phyloP scores from a whole-genome alignment of 1,140 invertebrate genomes.

The Yoshiicerus persimilis region DNA sequence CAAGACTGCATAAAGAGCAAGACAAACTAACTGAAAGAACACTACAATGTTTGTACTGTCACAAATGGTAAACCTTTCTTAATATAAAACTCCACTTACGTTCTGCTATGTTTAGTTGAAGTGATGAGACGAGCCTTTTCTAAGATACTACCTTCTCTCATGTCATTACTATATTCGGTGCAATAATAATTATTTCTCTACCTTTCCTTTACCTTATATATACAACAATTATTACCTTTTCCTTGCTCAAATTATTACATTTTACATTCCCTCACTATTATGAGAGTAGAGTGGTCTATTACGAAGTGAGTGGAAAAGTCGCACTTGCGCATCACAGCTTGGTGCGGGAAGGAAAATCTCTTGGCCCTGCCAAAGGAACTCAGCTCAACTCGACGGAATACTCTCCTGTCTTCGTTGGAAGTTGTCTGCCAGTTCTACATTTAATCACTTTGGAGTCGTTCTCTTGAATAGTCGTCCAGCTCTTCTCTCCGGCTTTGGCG shows the following conservation, averaged over 20 bases:
- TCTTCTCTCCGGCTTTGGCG: too few species aligned
- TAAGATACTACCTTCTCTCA: background rate
- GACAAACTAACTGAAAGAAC: background rate
- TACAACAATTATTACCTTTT: background rate
- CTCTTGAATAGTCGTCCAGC: too few species aligned
- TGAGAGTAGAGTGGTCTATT: too few species aligned
- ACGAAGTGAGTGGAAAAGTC: too few species aligned
- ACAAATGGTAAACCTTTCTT: background rate
- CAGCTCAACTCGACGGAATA: too few species aligned
- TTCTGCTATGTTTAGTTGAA: background rate
- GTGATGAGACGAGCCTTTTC: background rate
- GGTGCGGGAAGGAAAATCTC: too few species aligned
- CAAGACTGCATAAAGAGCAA: background rate
- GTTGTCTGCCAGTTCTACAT: too few species aligned
- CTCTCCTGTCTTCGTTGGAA: too few species aligned
- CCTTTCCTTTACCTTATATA: background rate
- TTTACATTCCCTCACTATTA: background rate
- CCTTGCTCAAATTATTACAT: background rate
- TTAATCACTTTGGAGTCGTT: too few species aligned
- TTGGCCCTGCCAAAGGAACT: too few species aligned
- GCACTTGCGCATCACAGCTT: too few species aligned
- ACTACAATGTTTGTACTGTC: background rate
- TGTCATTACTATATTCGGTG: background rate
- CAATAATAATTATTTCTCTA: background rate
- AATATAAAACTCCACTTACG: background rate